Conservation (phyloP, 2,888 invertebrate species). For the Epirrhoe tristata region DNA sequence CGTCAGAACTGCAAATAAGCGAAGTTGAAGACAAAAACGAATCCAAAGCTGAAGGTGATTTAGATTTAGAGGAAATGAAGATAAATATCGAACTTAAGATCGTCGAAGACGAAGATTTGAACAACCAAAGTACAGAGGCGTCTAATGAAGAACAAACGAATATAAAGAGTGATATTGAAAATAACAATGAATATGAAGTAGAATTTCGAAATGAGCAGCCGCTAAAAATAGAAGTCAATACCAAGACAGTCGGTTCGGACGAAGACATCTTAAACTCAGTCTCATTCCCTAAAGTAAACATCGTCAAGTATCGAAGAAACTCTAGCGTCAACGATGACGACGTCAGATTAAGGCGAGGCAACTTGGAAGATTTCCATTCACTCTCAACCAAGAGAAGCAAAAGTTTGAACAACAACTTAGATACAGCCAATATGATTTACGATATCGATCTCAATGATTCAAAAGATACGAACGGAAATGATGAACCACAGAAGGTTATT, state of each 20-base stretch:
- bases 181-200: constrained; percentile 32
- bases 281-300: constrained; percentile 75
- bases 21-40: constrained; percentile 54
- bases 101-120: constrained; percentile 75
- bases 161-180: constrained; percentile 30
- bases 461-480: constrained; percentile 69
- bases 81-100: constrained; percentile 79
- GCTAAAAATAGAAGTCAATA: constrained; percentile 42
- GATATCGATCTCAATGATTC: constrained; percentile 73
- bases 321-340: constrained; percentile 80
- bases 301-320: constrained; percentile 74
- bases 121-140: constrained; percentile 36
- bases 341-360: constrained; percentile 72
- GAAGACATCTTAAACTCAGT: constrained; percentile 64
- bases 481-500: constrained; percentile 72
- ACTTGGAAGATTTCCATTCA: constrained; percentile 75
- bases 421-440: constrained; percentile 65
- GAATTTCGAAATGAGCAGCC: constrained; percentile 37
- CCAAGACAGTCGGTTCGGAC: constrained; percentile 54
- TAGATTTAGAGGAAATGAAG: constrained; percentile 70
- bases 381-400: constrained; percentile 75
- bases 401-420: constrained; percentile 71
- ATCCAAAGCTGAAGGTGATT: constrained; percentile 57
- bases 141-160: constrained; percentile 28
- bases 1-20: constrained; percentile 62